These are phyloP conservation scores for Oncorhynchus nerka DNA, from an alignment of 2,113 vertebrate species.

Conservation along the genomic window DNA sequence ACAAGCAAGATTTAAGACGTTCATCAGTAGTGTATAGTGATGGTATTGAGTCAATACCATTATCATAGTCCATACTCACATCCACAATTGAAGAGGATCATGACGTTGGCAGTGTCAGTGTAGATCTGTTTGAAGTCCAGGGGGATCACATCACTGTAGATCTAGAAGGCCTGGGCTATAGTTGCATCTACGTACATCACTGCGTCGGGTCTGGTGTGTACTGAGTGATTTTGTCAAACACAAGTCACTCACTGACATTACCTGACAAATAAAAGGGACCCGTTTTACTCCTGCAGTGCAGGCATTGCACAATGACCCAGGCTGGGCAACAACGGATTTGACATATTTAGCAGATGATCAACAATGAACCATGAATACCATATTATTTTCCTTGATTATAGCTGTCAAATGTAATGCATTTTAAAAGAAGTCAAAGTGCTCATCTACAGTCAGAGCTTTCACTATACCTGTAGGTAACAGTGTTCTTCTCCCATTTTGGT, in stretches of 20 bases:
- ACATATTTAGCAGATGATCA: too few species aligned
- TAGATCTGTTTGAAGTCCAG: conserved; percentile 66
- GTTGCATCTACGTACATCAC: conserved; percentile 54
- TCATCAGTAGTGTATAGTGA: neutral
- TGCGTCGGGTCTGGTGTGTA: conserved; percentile 65
- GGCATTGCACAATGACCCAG: too few species aligned
- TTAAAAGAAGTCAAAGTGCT: too few species aligned
- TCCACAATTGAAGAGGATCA: conserved; percentile 69
- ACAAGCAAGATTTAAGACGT: neutral
- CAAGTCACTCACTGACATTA: neutral
- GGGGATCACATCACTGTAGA: conserved; percentile 73
- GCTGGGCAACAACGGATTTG: too few species aligned
- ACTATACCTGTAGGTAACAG: conserved; percentile 73
- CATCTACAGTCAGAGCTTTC: neutral
- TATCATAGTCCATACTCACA: conserved; percentile 42
- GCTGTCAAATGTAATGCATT: too few species aligned
- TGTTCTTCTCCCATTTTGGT: conserved; percentile 72
- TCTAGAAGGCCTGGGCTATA: conserved; percentile 64
- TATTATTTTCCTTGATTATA: too few species aligned
- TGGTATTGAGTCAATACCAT: neutral
- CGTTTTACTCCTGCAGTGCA: too few species aligned
- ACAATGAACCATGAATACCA: too few species aligned
- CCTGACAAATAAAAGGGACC: neutral
- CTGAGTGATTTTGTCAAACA: conserved; percentile 58
- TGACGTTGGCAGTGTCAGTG: conserved; percentile 65